Evolutionary conservation across 1,140 invertebrate species (phyloP).

Genomic region (Cataglyphis hispanica): DNA sequence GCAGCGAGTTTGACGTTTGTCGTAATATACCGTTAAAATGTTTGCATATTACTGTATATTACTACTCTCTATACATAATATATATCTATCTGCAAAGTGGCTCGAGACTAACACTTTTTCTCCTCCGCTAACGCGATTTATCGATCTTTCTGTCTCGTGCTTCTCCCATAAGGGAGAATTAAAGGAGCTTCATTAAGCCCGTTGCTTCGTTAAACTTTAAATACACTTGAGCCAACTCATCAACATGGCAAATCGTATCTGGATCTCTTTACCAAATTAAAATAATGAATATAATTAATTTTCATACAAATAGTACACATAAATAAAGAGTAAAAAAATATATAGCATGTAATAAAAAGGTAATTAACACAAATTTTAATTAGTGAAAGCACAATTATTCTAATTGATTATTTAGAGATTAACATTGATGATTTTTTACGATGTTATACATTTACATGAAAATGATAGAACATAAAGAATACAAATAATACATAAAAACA

Average conservation of each 20-base stretch:
- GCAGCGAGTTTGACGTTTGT: constrained; percentile 6
- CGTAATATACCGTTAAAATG: constrained; percentile 40
- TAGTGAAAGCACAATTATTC: constrained; percentile 3
- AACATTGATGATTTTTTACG: background rate
- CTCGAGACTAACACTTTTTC: background rate
- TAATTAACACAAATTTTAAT: constrained; percentile 35
- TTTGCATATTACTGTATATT: constrained; percentile 23
- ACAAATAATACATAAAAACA: background rate
- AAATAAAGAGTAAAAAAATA: background rate
- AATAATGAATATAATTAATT: constrained; percentile 27
- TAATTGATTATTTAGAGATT: constrained; percentile 16
- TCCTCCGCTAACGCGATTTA: background rate
- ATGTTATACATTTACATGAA: background rate
- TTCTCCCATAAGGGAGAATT: constrained; percentile 24
- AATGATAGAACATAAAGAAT: background rate
- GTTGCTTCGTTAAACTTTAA: constrained; percentile 12
- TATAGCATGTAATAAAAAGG: background rate
- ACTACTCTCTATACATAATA: constrained; percentile 13
- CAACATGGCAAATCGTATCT: background rate
- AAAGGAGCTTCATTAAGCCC: constrained; percentile 34
- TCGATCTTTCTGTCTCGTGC: constrained; percentile 7
- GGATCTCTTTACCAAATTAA: constrained; percentile 33
- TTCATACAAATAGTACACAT: background rate
- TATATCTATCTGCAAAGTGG: background rate
- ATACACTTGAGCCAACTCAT: background rate